These are phyloP conservation scores for Misgurnus mizolepis DNA, from an alignment of 2,113 vertebrate genomes.

Conservation along the genomic window DNA sequence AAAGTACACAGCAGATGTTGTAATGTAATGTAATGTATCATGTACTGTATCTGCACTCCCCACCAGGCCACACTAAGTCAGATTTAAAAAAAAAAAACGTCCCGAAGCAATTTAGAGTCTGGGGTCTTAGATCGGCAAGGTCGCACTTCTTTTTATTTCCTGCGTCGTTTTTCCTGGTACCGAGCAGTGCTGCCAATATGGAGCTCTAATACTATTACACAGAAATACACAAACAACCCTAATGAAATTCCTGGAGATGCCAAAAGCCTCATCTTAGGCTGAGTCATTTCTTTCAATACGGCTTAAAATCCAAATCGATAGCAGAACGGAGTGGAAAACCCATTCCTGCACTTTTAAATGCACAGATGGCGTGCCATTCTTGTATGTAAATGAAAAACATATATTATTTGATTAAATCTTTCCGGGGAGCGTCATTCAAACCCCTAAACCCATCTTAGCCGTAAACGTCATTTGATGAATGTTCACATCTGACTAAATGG, in stretches of 20 bases:
- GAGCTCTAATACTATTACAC: conserved; percentile 23
- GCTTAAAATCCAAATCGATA: conserved; percentile 36
- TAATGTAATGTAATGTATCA: no score
- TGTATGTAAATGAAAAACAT: conserved; percentile 33
- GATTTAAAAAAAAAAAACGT: no score
- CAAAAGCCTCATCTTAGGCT: conserved; percentile 37
- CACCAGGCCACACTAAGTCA: no score
- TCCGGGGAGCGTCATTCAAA: conserved; percentile 8
- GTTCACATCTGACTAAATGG: conserved; percentile 17
- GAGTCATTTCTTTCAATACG: conserved; percentile 34
- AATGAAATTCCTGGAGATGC: conserved; percentile 39
- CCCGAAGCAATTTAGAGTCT: no score
- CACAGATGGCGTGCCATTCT: not conserved
- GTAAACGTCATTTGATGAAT: conserved; percentile 24
- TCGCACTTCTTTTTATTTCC: conserved; percentile 19
- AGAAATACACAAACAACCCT: conserved; percentile 27
- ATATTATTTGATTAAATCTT: conserved; percentile 35
- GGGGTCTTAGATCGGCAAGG: not conserved
- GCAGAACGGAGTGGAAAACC: conserved; percentile 22
- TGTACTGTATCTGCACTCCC: no score
- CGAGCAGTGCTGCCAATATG: not conserved
- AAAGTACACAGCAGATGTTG: no score
- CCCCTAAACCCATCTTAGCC: conserved; percentile 14
- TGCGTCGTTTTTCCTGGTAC: conserved; percentile 6
- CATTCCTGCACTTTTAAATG: not conserved